phyloP scores from a whole-genome alignment of 2,113 vertebrate species.

The Phainopepla nitens region DNA sequence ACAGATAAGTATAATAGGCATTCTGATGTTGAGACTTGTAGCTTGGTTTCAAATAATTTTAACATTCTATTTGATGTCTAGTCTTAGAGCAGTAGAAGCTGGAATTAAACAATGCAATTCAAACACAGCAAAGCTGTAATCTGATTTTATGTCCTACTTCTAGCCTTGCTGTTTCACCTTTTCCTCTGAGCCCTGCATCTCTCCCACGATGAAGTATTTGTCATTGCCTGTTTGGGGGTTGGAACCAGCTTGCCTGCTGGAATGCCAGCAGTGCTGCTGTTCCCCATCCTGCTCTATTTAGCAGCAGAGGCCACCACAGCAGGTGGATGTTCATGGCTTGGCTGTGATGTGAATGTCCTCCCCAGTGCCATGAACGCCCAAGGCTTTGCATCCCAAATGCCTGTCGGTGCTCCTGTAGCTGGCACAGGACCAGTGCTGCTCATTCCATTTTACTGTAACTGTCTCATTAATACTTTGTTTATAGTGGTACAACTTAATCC shows the following conservation, averaged over 20 bases:
- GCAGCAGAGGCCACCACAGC: not conserved
- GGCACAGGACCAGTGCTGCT: not conserved
- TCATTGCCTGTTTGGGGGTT: not conserved
- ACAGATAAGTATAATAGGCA: slow-evolving; percentile 48
- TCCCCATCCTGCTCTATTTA: not conserved
- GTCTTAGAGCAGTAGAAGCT: not conserved
- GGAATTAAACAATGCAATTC: slow-evolving; percentile 46
- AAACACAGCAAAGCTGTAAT: slow-evolving; percentile 12
- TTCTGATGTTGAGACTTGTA: slow-evolving; percentile 43
- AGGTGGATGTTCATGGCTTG: not conserved
- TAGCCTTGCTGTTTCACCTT: slow-evolving; percentile 7
- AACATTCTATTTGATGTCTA: slow-evolving; percentile 28
- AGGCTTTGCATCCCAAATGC: not conserved
- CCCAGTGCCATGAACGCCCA: not conserved
- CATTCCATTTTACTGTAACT: not conserved
- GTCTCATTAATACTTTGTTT: not conserved
- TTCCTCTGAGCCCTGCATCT: not conserved
- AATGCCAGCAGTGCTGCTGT: not conserved
- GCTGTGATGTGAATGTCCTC: not conserved
- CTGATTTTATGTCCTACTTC: not conserved
- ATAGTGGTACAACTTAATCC: not conserved
- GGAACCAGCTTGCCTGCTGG: not conserved
- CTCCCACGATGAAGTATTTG: not conserved
- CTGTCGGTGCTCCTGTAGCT: not conserved
- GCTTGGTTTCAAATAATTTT: slow-evolving; percentile 23